Evolutionary conservation across 2,888 invertebrate genomes (phyloP), one percentile per base, ranked within the genome.

Genomic region (Margaritifera margaritifera): DNA sequence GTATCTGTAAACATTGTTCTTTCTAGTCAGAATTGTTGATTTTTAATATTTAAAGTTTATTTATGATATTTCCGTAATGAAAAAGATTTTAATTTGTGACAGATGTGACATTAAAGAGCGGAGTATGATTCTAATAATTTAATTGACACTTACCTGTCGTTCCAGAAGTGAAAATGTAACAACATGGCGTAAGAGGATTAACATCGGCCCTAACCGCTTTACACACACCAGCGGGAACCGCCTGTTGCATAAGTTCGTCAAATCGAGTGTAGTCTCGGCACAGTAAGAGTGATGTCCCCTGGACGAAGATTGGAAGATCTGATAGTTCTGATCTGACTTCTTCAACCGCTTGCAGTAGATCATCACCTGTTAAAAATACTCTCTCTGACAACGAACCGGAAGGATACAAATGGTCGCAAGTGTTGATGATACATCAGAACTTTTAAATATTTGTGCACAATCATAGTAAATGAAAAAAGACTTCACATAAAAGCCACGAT

Each of bases 161-260:
- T 54, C 87, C 87, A 57, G 98, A 98, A 0, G 99, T 99, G 90
- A 97, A 99, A 86, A 99, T 98, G 87, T 98, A 99, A 58, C 97
- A 92, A 64, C 98, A 90, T 4, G 88, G 83, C 58, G 85, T 88
- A 2, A 67, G 63, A 6, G 69, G 1, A 8, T 71, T 68, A 27
- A 85, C 52, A 2, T 50, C 71, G 25, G 67, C 61, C 60, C 86
- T 68, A 15, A 77, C 63, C 25, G 59, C 69, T 58, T 68, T 70
- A 60, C 74, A 73, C 22, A 83, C 69, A 19, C 75, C 72, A 42
- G 72, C 73, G 22, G 77, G 78, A 0, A 77, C 58, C 1, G 85
- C 67, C 18, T 31, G 24, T 11, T 66, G 31, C 80, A 85, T 79
- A 18, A 84, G 66, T 20, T 75, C 71, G 55, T 85, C 84, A 73